These are phyloP conservation scores for Melitaea cinxia DNA, from an alignment of 1,140 invertebrate species.

Conservation along the genomic window DNA sequence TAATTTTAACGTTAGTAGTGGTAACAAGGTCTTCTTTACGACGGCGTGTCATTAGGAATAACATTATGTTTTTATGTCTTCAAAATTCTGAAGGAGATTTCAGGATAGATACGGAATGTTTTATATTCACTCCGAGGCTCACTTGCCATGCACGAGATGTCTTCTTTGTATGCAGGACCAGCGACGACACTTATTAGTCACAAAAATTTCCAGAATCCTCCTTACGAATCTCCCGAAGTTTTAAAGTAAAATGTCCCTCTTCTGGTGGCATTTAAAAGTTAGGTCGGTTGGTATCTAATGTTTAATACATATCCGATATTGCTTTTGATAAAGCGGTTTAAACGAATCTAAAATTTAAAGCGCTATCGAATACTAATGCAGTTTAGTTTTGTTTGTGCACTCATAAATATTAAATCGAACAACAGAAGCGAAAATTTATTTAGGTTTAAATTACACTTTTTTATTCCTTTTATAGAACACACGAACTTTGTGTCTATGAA, in stretches of 20 bases:
- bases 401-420: slow-evolving; percentile 69
- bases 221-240: slow-evolving; percentile 59
- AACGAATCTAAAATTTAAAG: slow-evolving; percentile 78
- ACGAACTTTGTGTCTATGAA: neutral
- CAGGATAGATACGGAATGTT: slow-evolving; percentile 57
- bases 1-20: slow-evolving; percentile 37
- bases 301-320: slow-evolving; percentile 79
- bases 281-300: slow-evolving; percentile 68
- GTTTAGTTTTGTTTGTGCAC: slow-evolving; percentile 60
- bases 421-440: slow-evolving; percentile 54
- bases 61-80: slow-evolving; percentile 44
- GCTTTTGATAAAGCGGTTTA: slow-evolving; percentile 78
- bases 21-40: slow-evolving; percentile 34
- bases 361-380: slow-evolving; percentile 74
- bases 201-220: slow-evolving; percentile 72
- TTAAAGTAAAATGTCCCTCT: slow-evolving; percentile 61
- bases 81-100: slow-evolving; percentile 53
- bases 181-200: slow-evolving; percentile 77
- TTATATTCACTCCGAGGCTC: slow-evolving; percentile 72
- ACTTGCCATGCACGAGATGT: slow-evolving; percentile 67
- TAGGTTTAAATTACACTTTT: slow-evolving; percentile 13
- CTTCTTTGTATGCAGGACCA: slow-evolving; percentile 75
- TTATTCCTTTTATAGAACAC: slow-evolving; percentile 5
- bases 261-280: slow-evolving; percentile 70
- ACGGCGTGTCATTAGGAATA: slow-evolving; percentile 39